Conservation (phyloP, 2,113 vertebrate species). For the Phaetusa simplex region DNA sequence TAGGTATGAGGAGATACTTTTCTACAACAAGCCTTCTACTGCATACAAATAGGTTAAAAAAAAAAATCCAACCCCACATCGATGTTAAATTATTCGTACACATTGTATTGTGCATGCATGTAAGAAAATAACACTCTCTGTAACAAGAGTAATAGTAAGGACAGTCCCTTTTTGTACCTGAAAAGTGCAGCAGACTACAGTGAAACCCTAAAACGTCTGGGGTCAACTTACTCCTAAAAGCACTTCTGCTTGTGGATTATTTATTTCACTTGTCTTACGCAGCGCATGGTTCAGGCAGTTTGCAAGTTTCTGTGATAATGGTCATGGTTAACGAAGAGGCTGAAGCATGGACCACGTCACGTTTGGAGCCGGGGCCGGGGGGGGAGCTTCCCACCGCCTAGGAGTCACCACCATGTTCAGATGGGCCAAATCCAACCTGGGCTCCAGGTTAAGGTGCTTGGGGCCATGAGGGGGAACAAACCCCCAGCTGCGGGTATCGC, state of each 20-base stretch:
- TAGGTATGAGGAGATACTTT: constrained; percentile 69
- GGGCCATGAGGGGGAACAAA: neutral
- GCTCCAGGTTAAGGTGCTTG: neutral
- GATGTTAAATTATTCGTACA: constrained; percentile 70
- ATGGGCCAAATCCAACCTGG: neutral
- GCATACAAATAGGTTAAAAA: constrained; percentile 74
- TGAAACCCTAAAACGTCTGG: constrained; percentile 21
- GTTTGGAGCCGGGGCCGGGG: neutral
- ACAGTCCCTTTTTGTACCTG: constrained; percentile 71
- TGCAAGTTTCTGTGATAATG: neutral
- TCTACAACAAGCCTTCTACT: constrained; percentile 73
- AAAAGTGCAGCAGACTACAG: constrained; percentile 61
- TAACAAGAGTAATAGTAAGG: constrained; percentile 73
- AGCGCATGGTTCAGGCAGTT: neutral
- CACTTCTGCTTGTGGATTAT: constrained; percentile 15
- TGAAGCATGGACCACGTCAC: neutral
- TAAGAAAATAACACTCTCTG: constrained; percentile 74
- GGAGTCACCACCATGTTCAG: neutral
- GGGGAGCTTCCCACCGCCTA: neutral
- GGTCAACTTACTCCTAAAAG: constrained; percentile 36
- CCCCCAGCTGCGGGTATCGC: neutral
- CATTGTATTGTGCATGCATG: constrained; percentile 72
- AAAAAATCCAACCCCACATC: constrained; percentile 64
- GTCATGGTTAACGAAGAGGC: neutral
- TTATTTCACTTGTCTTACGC: neutral